Conservation (phyloP, 2,888 invertebrate genomes). For the Hyppa rectilinea region DNA sequence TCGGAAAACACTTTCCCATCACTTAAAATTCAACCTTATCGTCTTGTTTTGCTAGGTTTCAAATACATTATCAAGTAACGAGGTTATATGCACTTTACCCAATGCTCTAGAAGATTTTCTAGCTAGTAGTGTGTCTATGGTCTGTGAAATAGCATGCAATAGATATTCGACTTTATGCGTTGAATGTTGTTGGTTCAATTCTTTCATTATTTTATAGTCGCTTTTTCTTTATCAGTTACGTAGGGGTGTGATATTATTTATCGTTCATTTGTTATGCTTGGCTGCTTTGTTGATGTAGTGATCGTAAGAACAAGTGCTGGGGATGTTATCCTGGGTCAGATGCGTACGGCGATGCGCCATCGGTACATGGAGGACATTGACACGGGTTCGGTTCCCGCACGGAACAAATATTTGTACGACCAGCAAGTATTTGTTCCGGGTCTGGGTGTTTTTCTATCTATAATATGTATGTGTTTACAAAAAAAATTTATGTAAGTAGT, state of each 20-base stretch:
- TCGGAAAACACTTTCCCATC: background rate
- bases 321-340: too few relatives aligned
- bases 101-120: constrained; percentile 25
- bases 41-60: constrained; percentile 5
- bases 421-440: too few relatives aligned
- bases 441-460: too few relatives aligned
- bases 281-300: background rate
- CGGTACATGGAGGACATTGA: too few relatives aligned
- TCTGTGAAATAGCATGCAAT: constrained; percentile 56
- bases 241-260: background rate
- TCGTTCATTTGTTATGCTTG: background rate
- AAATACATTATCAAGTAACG: constrained; percentile 13
- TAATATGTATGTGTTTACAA: too few relatives aligned
- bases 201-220: constrained; percentile 10
- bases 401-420: too few relatives aligned
- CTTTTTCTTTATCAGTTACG: background rate
- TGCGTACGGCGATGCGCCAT: too few relatives aligned
- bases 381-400: too few relatives aligned
- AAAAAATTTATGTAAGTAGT: too few relatives aligned
- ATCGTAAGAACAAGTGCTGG: background rate
- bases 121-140: constrained; percentile 43
- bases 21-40: constrained; percentile 23
- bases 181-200: constrained; percentile 13
- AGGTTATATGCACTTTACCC: constrained; percentile 29
- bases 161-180: constrained; percentile 37